Evolutionary conservation across 2,797 vertebrate genomes (phyloP), one percentile per base, ranked within the genome.

Genomic region (Australoheros facetus): DNA sequence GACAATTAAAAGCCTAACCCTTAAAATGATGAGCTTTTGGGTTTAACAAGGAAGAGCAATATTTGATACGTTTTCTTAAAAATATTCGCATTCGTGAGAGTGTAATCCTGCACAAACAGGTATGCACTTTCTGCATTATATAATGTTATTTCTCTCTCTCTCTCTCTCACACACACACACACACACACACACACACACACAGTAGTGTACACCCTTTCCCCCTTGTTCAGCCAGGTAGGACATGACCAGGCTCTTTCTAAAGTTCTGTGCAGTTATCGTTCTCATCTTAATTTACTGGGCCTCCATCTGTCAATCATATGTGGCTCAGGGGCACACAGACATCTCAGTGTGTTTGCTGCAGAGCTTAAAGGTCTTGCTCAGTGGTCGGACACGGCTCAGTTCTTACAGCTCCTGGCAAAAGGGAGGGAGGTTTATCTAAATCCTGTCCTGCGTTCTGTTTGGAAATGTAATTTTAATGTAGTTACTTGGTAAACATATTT

Each of bases 201-300:
- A 72, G 34, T 10, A 37, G 37, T 10, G 37, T 10, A 37, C 14
- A 70, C 56, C 45, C 48, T 55, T 48, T 69, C 32, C 62, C 11
- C 21, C 10, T 51, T 56, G 32, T 55, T 86, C 62, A 80, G 17
- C 56, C 66, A 79, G 66, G 80, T 34, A 77, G 45, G 72, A 79
- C 34, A 84, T 60, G 73, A 77, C 55, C 79, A 53, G 51, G 53
- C 73, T 80, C 69, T 69, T 79, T 54, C 70, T 60, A 48, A 26
- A n/a, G 0, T 86, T 70, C 82, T 75, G 60, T 51, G 57, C 59
- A 71, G 53, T 85, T 91, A 91, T 90, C 82, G 1, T 77, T 78
- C 79, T 88, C 81, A 91, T 92, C 93, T 91, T 92, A 92, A 94
- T 93, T 93, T 88, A 76, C 85, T 84, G 54, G 74, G 75, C 80